Percentiles rank a stretch among this genome's conserved stretches.
Conservation (phyloP, 2,888 invertebrate genomes). For the Cetonia aurata region DNA sequence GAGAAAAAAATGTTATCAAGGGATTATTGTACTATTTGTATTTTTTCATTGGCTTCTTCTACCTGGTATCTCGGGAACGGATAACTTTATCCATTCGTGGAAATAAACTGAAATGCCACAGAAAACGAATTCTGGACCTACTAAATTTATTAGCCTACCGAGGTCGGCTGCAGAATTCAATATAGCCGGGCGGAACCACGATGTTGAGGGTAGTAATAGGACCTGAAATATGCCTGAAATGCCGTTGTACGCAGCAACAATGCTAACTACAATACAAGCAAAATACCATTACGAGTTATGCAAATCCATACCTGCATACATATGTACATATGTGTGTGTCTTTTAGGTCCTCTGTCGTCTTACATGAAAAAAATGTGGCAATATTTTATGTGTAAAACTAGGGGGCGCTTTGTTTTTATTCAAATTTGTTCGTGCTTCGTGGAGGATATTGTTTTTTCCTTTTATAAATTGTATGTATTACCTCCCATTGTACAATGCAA, state of each 20-base stretch:
- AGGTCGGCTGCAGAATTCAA: constrained; percentile 36
- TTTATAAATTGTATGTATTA: too few species aligned
- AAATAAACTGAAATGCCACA: constrained; percentile 22
- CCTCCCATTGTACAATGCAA: too few species aligned
- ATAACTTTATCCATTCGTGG: constrained; percentile 38
- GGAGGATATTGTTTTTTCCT: too few species aligned
- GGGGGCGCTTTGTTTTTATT: too few species aligned
- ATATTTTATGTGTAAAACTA: too few species aligned
- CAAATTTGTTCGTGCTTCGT: too few species aligned
- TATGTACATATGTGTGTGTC: too few species aligned
- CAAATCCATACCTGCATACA: not conserved
- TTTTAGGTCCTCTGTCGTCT: too few species aligned
- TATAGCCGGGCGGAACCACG: constrained; percentile 24
- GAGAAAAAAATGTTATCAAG: constrained; percentile 10
- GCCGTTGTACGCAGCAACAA: constrained; percentile 25
- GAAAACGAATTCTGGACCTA: constrained; percentile 21
- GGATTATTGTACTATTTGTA: constrained; percentile 26
- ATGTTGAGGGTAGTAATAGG: constrained; percentile 10
- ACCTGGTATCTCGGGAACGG: constrained; percentile 8
- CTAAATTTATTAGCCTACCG: constrained; percentile 38
- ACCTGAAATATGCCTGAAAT: constrained; percentile 33
- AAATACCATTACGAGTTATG: constrained; percentile 14
- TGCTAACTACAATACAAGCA: constrained; percentile 15
- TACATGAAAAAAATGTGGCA: too few species aligned
- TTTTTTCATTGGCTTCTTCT: constrained; percentile 4